A percentile compares a stretch with the other conserved stretches of the same genome.
Evolutionary conservation across 1,140 invertebrate genomes (phyloP).

Genomic region (Yoshiicerus persimilis): DNA sequence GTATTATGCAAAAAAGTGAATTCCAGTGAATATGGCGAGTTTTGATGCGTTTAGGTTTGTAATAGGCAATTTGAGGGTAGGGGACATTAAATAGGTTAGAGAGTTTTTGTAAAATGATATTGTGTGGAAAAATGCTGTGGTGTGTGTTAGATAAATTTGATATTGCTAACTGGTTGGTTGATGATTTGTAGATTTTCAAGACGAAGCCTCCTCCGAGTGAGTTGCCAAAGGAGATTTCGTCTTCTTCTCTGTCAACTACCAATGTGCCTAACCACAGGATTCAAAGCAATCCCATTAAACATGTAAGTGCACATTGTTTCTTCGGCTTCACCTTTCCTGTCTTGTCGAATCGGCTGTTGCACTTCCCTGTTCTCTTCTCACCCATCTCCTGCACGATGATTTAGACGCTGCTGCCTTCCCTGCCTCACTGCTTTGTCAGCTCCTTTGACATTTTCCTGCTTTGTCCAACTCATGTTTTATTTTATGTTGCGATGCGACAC

Average conservation of each 20-base stretch:
- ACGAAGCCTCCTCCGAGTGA: slow-evolving; percentile 53
- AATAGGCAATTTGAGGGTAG: too few relatives aligned
- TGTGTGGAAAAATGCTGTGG: too few relatives aligned
- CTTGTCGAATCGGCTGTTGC: not conserved
- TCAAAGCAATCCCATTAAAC: slow-evolving; percentile 41
- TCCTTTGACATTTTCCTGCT: not conserved
- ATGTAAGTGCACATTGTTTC: slow-evolving; percentile 34
- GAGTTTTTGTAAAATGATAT: too few relatives aligned
- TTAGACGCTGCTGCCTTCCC: not conserved
- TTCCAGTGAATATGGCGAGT: too few relatives aligned
- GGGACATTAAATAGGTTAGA: too few relatives aligned
- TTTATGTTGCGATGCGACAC: not conserved
- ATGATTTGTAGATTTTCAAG: slow-evolving; percentile 56
- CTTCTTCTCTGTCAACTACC: slow-evolving; percentile 26
- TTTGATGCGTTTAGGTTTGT: too few relatives aligned
- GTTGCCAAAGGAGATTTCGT: slow-evolving; percentile 39
- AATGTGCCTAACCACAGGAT: slow-evolving; percentile 32
- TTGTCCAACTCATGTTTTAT: not conserved
- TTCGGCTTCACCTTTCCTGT: not conserved
- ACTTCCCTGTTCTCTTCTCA: not conserved
- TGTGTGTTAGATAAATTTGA: too few relatives aligned
- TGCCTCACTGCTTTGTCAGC: not conserved
- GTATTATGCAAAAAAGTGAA: too few relatives aligned
- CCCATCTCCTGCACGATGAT: not conserved
- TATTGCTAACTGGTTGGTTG: not conserved